These are phyloP conservation scores for Neopelma chrysocephalum DNA, from an alignment of 2,797 vertebrate genomes.

Conservation along the genomic window DNA sequence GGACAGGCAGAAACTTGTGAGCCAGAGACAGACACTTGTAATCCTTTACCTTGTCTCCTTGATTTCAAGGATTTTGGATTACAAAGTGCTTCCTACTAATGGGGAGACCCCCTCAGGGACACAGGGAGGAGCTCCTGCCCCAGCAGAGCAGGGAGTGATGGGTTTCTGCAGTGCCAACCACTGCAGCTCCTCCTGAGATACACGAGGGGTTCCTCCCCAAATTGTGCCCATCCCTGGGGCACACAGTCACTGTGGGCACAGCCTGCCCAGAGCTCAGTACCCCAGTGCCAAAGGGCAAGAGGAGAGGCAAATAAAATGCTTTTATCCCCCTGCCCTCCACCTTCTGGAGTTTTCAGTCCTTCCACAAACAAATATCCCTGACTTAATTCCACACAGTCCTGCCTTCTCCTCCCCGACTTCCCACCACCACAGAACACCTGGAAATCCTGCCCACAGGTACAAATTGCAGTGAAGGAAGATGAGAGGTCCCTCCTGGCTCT, in stretches of 20 bases:
- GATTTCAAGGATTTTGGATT: not conserved
- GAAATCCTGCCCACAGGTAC: not conserved
- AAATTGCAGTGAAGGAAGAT: rapidly evolving
- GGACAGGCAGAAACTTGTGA: not conserved
- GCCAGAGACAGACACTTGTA: not conserved
- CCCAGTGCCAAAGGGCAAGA: not conserved
- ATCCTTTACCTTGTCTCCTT: not conserved
- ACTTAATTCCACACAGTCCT: not conserved
- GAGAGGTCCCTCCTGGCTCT: not conserved
- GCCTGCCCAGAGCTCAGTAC: not conserved
- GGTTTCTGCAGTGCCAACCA: rapidly evolving
- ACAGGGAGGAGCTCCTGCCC: not conserved
- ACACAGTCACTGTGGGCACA: not conserved
- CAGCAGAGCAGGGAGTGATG: not conserved
- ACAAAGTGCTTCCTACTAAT: not conserved
- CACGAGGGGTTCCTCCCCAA: not conserved
- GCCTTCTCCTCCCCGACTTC: not conserved
- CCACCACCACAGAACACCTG: not conserved
- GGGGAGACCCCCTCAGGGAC: not conserved
- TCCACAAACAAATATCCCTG: not conserved
- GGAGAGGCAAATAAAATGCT: not conserved
- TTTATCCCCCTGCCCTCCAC: not conserved
- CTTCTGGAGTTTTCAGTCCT: not conserved
- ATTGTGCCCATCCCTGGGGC: not conserved
- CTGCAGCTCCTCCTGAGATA: not conserved